Evolutionary conservation across 2,888 invertebrate genomes (phyloP), one percentile per base, ranked within the genome.

Genomic region (Belgica antarctica): DNA sequence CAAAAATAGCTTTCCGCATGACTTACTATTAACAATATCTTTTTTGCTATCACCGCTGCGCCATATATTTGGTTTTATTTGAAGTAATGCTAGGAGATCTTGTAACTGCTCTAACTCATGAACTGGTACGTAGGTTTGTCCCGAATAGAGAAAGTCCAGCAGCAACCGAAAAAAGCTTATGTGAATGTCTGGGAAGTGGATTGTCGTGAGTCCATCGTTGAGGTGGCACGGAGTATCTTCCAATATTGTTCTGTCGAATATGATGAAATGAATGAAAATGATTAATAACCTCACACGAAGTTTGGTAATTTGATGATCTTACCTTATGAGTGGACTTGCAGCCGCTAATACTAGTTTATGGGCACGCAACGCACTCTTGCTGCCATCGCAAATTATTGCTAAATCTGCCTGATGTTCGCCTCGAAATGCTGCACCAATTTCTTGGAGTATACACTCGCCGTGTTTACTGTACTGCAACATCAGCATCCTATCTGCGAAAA

Each of bases 381-480:
- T 90, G 81, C 90, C 90, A 80, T 91, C 90, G 80, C 92, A 92
- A 74, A 92, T 87, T 78, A 93, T 87, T 77, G 89, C 88, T 82
- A 93, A 86, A 83, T 93, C 92, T 72, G 92, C 90, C 81, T 89
- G 91, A 81, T 90, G 87, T 80, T 92, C 90, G 74, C 90, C 91
- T 76, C 88, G 85, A 84, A 90, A 92, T 85, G 92, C 92, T 78
- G 90, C 89, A 78, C 89, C 89, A 79, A 92, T 90, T 84, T 92
- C 92, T 82, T 90, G 91, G 81, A 90, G 88, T 84, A 93, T 89
- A 83, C 92, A 92, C 83, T 91, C 91, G 85, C 90, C 91, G 85
- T 92, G 92, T 85, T 92, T 92, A 84, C 92, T 92, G 83, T 93
- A 92, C 83, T 92, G 92, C 83, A 93, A 87, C 80, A 92, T 92